phyloP scores from a whole-genome alignment of 2,888 invertebrate species.

The Mycalesis mineus region DNA sequence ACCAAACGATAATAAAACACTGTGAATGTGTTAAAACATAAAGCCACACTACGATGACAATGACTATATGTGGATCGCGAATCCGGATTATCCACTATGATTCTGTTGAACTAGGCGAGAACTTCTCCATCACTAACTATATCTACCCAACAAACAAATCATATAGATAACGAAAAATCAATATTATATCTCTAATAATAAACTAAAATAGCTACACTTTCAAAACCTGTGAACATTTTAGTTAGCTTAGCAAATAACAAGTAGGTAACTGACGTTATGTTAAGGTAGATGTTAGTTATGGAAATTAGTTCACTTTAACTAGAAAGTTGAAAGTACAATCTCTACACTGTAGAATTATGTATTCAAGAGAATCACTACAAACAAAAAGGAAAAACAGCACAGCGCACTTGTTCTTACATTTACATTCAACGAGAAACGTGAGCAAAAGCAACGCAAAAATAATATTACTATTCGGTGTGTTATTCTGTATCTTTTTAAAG shows the following conservation, averaged over 20 bases:
- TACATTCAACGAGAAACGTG: conserved; percentile 23
- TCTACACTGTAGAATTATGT: conserved; percentile 25
- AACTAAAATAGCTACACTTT: conserved; percentile 20
- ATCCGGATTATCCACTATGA: conserved; percentile 58
- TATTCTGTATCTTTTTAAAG: neutral
- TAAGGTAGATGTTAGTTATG: conserved; percentile 19
- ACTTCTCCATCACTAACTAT: conserved; percentile 7
- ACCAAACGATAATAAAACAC: conserved; percentile 72
- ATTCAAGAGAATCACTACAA: conserved; percentile 26
- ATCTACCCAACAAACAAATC: conserved; percentile 6
- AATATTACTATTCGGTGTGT: neutral
- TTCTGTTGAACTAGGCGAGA: conserved; percentile 17
- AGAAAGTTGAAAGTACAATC: conserved; percentile 26
- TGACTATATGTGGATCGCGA: conserved; percentile 56
- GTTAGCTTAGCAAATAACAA: conserved; percentile 22
- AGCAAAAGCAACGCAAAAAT: conserved; percentile 27
- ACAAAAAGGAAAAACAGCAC: conserved; percentile 30
- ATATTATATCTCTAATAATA: conserved; percentile 18
- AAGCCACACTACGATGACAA: conserved; percentile 65
- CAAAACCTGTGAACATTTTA: conserved; percentile 15
- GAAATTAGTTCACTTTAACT: conserved; percentile 23
- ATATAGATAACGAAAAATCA: conserved; percentile 16
- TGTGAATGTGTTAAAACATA: conserved; percentile 65
- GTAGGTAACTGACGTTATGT: conserved; percentile 15
- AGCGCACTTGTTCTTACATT: conserved; percentile 20